Percentiles rank a stretch among this genome's conserved stretches.
phyloP scores from a whole-genome alignment of 2,113 vertebrate species.

The Bombycilla garrulus region DNA sequence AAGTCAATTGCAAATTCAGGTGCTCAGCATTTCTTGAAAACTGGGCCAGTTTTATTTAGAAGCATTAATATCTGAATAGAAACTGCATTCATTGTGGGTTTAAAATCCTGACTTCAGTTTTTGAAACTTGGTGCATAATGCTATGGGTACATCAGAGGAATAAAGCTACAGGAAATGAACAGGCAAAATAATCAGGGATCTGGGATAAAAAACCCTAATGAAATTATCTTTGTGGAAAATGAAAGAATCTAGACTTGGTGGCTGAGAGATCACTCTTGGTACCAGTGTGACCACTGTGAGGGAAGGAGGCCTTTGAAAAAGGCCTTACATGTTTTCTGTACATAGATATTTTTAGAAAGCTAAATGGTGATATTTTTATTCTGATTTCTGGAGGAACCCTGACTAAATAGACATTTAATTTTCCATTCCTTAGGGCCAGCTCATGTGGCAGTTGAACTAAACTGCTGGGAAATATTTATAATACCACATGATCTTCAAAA shows the following conservation, averaged over 20 bases:
- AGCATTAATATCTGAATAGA: background rate
- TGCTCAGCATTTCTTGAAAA: conserved; percentile 3
- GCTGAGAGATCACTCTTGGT: background rate
- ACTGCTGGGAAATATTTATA: conserved; percentile 40
- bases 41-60: background rate
- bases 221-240: background rate
- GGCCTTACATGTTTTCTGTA: background rate
- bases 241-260: background rate
- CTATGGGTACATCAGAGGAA: background rate
- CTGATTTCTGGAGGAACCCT: conserved; percentile 28
- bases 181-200: background rate
- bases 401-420: background rate
- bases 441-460: background rate
- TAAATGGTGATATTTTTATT: conserved; percentile 26
- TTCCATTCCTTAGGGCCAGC: conserved; percentile 29
- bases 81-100: background rate
- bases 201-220: background rate
- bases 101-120: background rate
- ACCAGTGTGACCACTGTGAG: background rate
- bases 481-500: conserved; percentile 33
- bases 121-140: background rate
- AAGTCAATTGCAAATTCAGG: background rate
- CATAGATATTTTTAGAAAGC: conserved; percentile 31
- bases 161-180: background rate
- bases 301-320: background rate